Percentiles rank a stretch among this genome's conserved stretches.
Conservation (phyloP, 2,113 vertebrate species). For the Heteronetta atricapilla region DNA sequence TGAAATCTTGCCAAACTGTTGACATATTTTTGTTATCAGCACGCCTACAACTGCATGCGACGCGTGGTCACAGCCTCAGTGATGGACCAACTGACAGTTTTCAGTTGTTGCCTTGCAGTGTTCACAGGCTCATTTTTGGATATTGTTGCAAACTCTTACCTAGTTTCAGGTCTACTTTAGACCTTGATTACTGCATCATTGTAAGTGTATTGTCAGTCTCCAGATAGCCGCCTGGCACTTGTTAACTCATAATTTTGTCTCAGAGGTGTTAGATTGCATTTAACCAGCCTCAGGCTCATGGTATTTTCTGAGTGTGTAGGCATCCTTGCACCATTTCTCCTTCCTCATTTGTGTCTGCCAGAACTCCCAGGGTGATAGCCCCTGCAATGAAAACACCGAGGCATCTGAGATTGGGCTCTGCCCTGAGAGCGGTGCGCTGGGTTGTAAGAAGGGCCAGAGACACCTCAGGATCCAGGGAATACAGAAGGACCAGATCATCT, state of each 20-base stretch:
- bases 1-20: slow-evolving; percentile 38
- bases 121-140: neutral
- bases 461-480: neutral
- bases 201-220: neutral
- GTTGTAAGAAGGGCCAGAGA: neutral
- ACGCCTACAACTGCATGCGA: neutral
- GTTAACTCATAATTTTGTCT: neutral
- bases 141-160: neutral
- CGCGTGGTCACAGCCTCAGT: neutral
- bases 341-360: neutral
- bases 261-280: neutral
- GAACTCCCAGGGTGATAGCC: neutral
- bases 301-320: neutral
- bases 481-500: neutral
- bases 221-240: neutral
- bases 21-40: slow-evolving; percentile 49
- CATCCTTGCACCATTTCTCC: neutral
- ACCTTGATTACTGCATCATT: neutral
- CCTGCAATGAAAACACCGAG: neutral
- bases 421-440: neutral
- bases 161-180: neutral
- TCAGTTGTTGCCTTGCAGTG: neutral
- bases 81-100: neutral
- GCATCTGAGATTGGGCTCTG: neutral
- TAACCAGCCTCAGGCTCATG: neutral